Percentiles rank a stretch among this genome's conserved stretches.
Conservation (phyloP, 2,113 vertebrate species). For the Gasterosteus aculeatus region DNA sequence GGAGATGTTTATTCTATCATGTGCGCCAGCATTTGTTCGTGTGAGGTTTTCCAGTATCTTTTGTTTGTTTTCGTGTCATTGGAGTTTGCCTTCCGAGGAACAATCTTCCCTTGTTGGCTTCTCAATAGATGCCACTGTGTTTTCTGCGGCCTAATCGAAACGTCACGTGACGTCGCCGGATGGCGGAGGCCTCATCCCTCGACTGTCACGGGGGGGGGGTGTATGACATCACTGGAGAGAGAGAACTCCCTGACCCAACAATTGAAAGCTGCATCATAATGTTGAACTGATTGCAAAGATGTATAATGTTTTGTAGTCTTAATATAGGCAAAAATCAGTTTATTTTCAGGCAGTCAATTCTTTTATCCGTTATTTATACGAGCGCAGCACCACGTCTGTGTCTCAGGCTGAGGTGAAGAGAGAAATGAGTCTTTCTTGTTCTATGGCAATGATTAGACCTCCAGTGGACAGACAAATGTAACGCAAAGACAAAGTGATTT, state of each 20-base stretch:
- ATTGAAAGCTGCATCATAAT: constrained; percentile 14
- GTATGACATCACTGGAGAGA: constrained; percentile 57
- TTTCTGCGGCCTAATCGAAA: constrained; percentile 50
- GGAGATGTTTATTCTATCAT: neutral
- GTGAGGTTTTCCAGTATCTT: too few relatives aligned
- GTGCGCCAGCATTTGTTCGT: neutral
- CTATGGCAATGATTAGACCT: neutral
- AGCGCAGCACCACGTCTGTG: neutral
- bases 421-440: constrained; percentile 1
- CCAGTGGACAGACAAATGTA: neutral
- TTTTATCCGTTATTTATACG: constrained; percentile 39
- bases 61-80: too few relatives aligned
- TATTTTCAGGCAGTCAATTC: constrained; percentile 13
- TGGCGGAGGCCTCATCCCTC: constrained; percentile 30
- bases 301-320: neutral
- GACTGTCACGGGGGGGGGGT: constrained; percentile 54
- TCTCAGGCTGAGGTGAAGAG: constrained; percentile 24
- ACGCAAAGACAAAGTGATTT: neutral
- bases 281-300: constrained; percentile 2
- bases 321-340: neutral
- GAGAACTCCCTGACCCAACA: constrained; percentile 30
- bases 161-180: constrained; percentile 68
- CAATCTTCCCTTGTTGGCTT: too few relatives aligned
- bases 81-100: too few relatives aligned
- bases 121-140: too few relatives aligned